Evolutionary conservation across 2,113 vertebrate genomes (phyloP).

Genomic region (Willisornis vidua): DNA sequence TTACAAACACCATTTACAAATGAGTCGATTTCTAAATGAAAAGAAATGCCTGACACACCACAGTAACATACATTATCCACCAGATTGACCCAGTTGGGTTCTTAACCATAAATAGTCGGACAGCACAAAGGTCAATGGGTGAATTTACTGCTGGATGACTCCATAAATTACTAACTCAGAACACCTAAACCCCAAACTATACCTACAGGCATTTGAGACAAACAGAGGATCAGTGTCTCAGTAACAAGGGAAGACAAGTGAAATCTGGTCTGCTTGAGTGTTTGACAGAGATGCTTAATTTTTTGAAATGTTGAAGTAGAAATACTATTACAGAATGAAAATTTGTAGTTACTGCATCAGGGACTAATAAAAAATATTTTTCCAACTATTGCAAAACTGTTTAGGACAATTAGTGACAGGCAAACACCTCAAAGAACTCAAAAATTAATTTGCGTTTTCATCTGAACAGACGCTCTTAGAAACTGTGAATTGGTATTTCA

Average conservation of each 20-base stretch:
- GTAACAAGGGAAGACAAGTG: neutral
- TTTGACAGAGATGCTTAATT: neutral
- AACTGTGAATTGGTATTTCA: neutral
- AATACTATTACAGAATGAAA: neutral
- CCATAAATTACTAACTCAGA: constrained; percentile 24
- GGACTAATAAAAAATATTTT: neutral
- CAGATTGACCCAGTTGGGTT: neutral
- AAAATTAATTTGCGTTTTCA: neutral
- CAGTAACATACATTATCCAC: neutral
- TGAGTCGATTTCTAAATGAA: neutral
- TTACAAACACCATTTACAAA: neutral
- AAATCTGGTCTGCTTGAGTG: neutral
- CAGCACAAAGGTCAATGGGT: constrained; percentile 17
- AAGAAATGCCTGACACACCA: neutral
- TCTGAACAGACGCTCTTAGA: neutral
- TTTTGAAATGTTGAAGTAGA: neutral
- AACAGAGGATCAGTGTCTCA: neutral
- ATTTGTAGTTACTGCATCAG: neutral
- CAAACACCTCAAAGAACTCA: neutral
- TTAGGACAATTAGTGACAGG: neutral
- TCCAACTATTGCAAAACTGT: neutral
- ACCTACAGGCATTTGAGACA: constrained; percentile 6
- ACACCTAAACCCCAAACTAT: neutral
- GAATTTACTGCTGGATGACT: constrained; percentile 34
- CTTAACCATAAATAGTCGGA: neutral